Evolutionary conservation across 2,113 vertebrate genomes (phyloP).

Genomic region (Platycercus adscitus): DNA sequence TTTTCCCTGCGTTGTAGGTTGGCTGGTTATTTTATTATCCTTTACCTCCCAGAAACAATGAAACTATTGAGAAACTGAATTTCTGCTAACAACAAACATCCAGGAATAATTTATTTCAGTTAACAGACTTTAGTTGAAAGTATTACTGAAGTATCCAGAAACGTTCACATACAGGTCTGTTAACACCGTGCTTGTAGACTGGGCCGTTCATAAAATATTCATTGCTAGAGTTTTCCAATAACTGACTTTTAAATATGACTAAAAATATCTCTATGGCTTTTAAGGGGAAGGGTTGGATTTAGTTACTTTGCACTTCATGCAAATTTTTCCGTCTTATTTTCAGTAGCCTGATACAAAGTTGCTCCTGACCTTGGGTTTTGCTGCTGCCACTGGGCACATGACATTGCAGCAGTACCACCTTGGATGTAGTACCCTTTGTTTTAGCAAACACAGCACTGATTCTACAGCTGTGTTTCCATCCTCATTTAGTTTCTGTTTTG

Average conservation of each 20-base stretch:
- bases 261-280: neutral
- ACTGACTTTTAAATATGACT: neutral
- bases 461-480: neutral
- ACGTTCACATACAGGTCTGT: constrained; percentile 2
- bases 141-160: constrained; percentile 11
- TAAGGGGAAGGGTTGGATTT: neutral
- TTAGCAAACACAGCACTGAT: neutral
- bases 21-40: neutral
- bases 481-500: neutral
- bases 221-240: neutral
- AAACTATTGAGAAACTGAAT: neutral
- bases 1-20: neutral
- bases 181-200: neutral
- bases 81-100: neutral
- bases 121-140: constrained; percentile 10
- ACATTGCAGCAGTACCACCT: neutral
- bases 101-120: neutral
- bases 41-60: neutral
- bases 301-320: neutral
- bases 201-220: neutral
- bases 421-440: neutral
- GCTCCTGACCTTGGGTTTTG: neutral
- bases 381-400: neutral
- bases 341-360: neutral
- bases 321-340: constrained; percentile 20